Percentiles rank a stretch among this genome's conserved stretches.
These are phyloP conservation scores for Tribolium castaneum DNA, from an alignment of 1,140 invertebrate genomes.

Conservation along the genomic window DNA sequence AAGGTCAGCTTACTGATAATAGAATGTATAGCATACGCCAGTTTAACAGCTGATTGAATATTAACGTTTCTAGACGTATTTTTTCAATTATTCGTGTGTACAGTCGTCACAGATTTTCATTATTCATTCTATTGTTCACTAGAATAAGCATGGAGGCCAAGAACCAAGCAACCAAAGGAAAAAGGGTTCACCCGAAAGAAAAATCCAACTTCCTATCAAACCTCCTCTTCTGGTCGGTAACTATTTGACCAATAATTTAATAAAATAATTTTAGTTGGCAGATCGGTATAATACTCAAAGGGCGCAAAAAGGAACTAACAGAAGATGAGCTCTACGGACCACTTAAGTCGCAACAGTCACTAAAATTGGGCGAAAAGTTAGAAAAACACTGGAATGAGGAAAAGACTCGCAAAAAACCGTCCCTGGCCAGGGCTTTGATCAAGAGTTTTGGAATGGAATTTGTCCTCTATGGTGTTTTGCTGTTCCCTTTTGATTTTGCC, in stretches of 20 bases:
- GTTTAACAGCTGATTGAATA: no score
- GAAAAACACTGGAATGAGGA: background rate
- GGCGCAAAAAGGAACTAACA: background rate
- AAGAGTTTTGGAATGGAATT: background rate
- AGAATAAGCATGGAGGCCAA: background rate
- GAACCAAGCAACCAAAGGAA: conserved; percentile 51
- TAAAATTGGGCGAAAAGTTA: background rate
- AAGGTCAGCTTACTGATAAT: no score
- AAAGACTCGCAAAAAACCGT: background rate
- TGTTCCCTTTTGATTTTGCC: background rate
- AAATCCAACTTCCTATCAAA: background rate
- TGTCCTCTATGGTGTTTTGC: background rate
- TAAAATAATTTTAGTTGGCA: background rate
- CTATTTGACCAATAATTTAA: background rate
- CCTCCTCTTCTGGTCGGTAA: background rate
- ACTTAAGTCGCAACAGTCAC: background rate
- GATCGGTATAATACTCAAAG: background rate
- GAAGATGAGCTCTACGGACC: background rate
- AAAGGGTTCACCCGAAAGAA: conserved; percentile 60
- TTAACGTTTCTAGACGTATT: no score
- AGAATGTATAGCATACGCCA: no score
- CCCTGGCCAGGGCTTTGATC: background rate
- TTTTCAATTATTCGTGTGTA: no score
- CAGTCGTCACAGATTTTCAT: no score
- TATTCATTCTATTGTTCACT: background rate